Evolutionary conservation across 2,888 invertebrate species (phyloP), one percentile per base, ranked within the genome.

Genomic region (Caenorhabditis drosophilae): DNA sequence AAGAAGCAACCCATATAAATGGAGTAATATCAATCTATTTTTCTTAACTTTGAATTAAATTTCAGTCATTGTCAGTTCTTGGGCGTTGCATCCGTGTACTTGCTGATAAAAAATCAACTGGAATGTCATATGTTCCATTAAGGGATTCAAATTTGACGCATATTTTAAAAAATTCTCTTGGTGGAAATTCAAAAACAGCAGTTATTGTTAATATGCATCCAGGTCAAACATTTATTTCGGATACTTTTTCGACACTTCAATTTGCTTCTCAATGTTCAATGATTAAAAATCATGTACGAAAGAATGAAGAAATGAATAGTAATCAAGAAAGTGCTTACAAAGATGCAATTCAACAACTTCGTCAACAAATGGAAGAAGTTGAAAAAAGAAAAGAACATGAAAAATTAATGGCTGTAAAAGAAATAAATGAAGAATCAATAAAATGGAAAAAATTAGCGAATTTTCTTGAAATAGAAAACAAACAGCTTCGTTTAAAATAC

Each of bases 1-100:
- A 85, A 80, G 86, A 86, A 58, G 85, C 85, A 3, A 81, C 84
- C 11, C 81, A 81, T 40, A 86, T 86, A 70, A 86, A 86, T 78
- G 83, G 58, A n/a, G n/a, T n/a, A n/a, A n/a, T n/a, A n/a, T n/a
- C n/a, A n/a, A n/a, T n/a, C n/a, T n/a, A n/a, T n/a, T n/a, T n/a
- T n/a, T n/a, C n/a, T n/a, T n/a, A n/a, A n/a, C n/a, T n/a, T n/a
- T n/a, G n/a, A n/a, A n/a, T n/a, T n/a, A n/a, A n/a, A n/a, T n/a
- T n/a, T n/a, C n/a, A n/a, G 64, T 85, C 85, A 0, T 76, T 86
- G 58, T 84, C 84, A 1, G 81, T 80, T 4, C 79, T 86, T 18
- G 85, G 85, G 2, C 82, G 84, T 45, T 85, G 85, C 22, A 86
- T 86, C 49, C 84, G 84, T 69, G 75, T 82, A 0, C 75, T 86